Evolutionary conservation across 2,113 vertebrate genomes (phyloP).

Genomic region (Macrotus californicus): DNA sequence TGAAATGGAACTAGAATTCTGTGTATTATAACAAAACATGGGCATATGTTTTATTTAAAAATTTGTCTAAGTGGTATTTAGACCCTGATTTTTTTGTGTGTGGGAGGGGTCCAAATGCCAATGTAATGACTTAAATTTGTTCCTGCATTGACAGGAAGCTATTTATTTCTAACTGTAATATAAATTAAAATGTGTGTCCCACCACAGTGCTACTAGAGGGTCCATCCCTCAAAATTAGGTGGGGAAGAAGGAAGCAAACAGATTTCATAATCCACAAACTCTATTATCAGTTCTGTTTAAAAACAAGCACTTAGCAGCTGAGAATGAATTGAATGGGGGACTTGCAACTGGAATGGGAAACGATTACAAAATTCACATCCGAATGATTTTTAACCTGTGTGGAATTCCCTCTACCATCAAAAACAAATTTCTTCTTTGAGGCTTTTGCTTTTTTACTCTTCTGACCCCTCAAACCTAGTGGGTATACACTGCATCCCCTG

Average conservation of each 20-base stretch:
- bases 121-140: neutral
- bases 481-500: too few relatives aligned
- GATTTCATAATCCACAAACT: neutral
- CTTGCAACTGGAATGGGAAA: too few relatives aligned
- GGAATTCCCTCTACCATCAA: too few relatives aligned
- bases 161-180: neutral
- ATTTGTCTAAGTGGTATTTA: neutral
- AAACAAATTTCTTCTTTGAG: too few relatives aligned
- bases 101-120: neutral
- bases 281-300: neutral
- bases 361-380: too few relatives aligned
- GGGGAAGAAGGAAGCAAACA: neutral
- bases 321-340: too few relatives aligned
- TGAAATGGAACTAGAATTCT: neutral
- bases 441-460: too few relatives aligned
- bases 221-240: neutral
- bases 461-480: too few relatives aligned
- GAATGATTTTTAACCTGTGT: too few relatives aligned
- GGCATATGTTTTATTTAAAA: neutral
- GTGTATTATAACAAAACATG: neutral
- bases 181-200: neutral
- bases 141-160: neutral
- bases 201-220: neutral
- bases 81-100: neutral
- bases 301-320: too few relatives aligned